These are phyloP conservation scores for Benitochromis conjunctus DNA, from an alignment of 2,113 vertebrate species.

Conservation along the genomic window DNA sequence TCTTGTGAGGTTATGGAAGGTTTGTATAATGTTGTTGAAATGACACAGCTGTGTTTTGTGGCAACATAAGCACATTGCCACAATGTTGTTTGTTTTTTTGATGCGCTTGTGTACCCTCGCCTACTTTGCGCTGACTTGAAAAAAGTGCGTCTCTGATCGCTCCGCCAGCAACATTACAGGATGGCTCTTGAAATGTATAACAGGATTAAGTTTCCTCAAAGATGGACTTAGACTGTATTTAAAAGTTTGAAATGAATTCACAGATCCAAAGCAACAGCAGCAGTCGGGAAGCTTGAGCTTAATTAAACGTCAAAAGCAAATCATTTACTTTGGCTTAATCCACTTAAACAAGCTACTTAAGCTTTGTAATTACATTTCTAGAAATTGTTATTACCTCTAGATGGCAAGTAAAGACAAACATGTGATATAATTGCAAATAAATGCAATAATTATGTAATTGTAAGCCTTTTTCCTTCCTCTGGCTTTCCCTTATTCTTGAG, in stretches of 20 bases:
- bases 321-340: not conserved
- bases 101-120: not conserved
- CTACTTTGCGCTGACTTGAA: not conserved
- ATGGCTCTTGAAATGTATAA: not conserved
- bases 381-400: not conserved
- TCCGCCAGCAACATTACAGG: not conserved
- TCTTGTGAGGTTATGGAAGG: not conserved
- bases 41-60: not conserved
- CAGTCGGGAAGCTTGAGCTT: not conserved
- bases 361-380: not conserved
- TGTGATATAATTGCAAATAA: not conserved
- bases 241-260: not conserved
- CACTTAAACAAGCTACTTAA: not conserved
- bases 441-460: not conserved
- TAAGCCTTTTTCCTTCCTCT: not conserved
- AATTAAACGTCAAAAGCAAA: not conserved
- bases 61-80: not conserved
- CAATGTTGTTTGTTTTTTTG: not conserved
- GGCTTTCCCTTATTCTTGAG: not conserved
- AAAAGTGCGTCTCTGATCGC: not conserved
- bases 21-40: not conserved
- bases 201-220: not conserved
- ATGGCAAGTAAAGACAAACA: not conserved
- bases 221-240: not conserved
- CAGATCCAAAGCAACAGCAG: not conserved